Evolutionary conservation across 2,113 vertebrate species (phyloP), one percentile per base, ranked within the genome.

Genomic region (Bubo bubo): DNA sequence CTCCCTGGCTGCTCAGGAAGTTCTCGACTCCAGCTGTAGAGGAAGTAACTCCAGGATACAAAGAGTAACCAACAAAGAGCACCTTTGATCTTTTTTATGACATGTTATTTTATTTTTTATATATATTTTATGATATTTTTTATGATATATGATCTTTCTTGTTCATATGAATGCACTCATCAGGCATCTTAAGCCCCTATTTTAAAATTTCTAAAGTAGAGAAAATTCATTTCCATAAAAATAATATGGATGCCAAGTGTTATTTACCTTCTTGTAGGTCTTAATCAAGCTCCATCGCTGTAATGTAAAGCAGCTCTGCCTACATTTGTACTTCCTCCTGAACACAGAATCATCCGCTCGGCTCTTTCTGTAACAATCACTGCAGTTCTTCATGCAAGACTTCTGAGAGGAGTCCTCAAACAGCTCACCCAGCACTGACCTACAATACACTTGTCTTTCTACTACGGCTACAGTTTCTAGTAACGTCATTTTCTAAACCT

Each of bases 361-460:
- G 79, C 37, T n/a, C 41, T 2, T 64, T 58, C 43, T 5, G 17
- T 16, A 64, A 28, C n/a, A 35, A 12, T 7, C 28, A 5, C 34
- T 14, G 53, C 45, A 34, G 60, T 5, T 4, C 16, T 47, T 60
- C 10, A 27, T 4, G 15, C 23, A 30, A 35, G 50, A 32, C 32
- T 41, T 13, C 18, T 2, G 2, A 71, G 35, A 45, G 52, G 18
- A 18, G 21, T 2, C 6, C 28, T 5, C 22, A 3, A 43, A 35
- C 58, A 28, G 43, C 56, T 3, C 13, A 1, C 12, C 30, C 49
- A 11, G 23, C 47, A 16, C 14, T 21, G 6, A 5, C 15, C 39
- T 20, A 73, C 28, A 21, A 4, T 1, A 27, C 0, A 0, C 34
- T 45, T 22, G 24, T 27, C 59, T 15, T 55, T 17, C 47, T 49